Evolutionary conservation across 2,113 vertebrate genomes (phyloP), one percentile per base, ranked within the genome.

Genomic region (Embiotoca jacksoni): DNA sequence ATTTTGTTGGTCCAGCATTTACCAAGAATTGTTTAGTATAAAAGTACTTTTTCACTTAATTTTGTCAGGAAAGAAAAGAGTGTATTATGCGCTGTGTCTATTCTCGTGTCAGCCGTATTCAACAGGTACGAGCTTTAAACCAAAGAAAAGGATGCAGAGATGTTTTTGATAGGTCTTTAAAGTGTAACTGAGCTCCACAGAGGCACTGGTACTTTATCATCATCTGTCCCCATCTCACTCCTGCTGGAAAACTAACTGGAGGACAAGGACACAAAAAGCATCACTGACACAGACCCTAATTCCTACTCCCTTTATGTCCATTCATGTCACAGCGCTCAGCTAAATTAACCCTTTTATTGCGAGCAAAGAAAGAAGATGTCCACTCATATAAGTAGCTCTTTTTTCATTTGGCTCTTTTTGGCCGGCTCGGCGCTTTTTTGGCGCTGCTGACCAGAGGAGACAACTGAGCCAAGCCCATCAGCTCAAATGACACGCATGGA

Each of bases 401-500:
- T 79, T 84, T 86, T 77, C 69, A 78, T 86, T 78, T 53, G 56
- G 53, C 46, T 54, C 39, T 71, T 62, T 60, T 55, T 61, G 47
- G 73, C 57, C 35, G 16, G 44, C 68, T 69, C 15, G 50, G 59
- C 59, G 81, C 69, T 64, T 11, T 23, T 69, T 69, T 80, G 78
- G 58, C 66, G 9, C 64, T 36, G 61, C 60, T 81, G 53, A 58
- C 57, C 49, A 62, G 69, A 64, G 37, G 50, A 82, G 78, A 77
- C 56, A 37, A 61, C 57, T 16, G 78, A 86, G 88, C 74, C 75
- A 83, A 86, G 53, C 72, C 80, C 62, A 75, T 90, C 80, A 50
- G 81, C 75, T 90, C 80, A 44, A 75, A 90, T 93, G 88, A 86
- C 88, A 90, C 41, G 50, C 77, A 78, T 55, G 75, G 66, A 54